phyloP scores from a whole-genome alignment of 2,797 vertebrate genomes.

The Syngnathus acus region DNA sequence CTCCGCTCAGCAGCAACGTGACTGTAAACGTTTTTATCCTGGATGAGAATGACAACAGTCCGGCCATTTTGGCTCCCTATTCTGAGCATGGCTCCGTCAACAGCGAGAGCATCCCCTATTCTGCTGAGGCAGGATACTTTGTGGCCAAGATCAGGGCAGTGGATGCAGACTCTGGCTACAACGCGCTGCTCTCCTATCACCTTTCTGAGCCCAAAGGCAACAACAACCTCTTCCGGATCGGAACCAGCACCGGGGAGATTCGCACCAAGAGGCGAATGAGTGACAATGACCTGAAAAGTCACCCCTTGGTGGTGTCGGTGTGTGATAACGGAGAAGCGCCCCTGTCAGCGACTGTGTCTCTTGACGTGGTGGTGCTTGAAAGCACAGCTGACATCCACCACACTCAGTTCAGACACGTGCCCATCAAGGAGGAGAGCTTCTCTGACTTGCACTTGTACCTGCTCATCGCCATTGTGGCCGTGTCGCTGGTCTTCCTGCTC shows the following conservation, averaged over 20 bases:
- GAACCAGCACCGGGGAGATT: slow-evolving; percentile 59
- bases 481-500: slow-evolving; percentile 59
- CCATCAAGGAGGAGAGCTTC: slow-evolving; percentile 55
- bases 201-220: too few species aligned
- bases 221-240: too few species aligned
- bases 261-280: slow-evolving; percentile 59
- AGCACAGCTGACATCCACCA: slow-evolving; percentile 44
- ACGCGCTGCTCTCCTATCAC: too few species aligned
- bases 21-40: slow-evolving; percentile 53
- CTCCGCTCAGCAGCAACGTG: slow-evolving; percentile 51
- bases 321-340: slow-evolving; percentile 61
- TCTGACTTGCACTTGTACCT: slow-evolving; percentile 61
- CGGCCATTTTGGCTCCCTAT: slow-evolving; percentile 63
- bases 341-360: slow-evolving; percentile 59
- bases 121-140: slow-evolving; percentile 55
- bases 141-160: too few species aligned
- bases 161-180: too few species aligned
- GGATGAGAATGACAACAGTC: slow-evolving; percentile 61
- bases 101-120: slow-evolving; percentile 71
- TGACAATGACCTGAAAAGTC: slow-evolving; percentile 60
- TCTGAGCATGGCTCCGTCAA: slow-evolving; percentile 76
- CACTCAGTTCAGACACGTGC: slow-evolving; percentile 48
- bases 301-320: slow-evolving; percentile 52
- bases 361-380: slow-evolving; percentile 59
- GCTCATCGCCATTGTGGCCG: slow-evolving; percentile 58